Base-by-base conservation (phyloP, 2,797 vertebrate genomes). In the Smutsia gigantea region DNA sequence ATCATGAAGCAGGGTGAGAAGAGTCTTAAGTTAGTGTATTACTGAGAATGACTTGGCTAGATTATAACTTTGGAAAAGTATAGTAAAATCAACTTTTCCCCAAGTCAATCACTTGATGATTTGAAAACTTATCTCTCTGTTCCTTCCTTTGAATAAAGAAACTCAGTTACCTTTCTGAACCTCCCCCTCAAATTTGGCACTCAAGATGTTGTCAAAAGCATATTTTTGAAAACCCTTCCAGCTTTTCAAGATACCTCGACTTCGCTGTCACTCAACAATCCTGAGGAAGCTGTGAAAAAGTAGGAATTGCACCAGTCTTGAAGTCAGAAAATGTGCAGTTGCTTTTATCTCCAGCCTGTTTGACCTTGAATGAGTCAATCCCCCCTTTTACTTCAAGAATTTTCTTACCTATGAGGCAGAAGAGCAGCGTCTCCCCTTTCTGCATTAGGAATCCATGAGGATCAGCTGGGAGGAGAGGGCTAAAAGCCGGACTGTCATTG, bases 201-300 rank as follows among this genome's bases (percentile, higher is more conserved):
- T 95, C 82, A 94, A 97, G 95, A 89, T 82, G 90, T 78, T 94
- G 81, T 96, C 18, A 13, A 94, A 97, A 97, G 93, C 82, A 86
- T 64, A 94, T 93, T 96, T 95, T 71, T 18, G 29, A 93, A 82
- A 85, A 34, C 84, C 64, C 95, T 69, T 25, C 29, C 15, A 86
- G 90, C 78, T 94, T 92, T 93, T 97, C 88, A 94, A 87, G 94
- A 97, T 95, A 96, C 97, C 82, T 97, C 95, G 66, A n/a, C 19
- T 29, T 4, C n/a, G 57, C 96, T 92, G 96, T 96, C 96, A 95
- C 77, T 97, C 97, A 97, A 14, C 59, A 42, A 13, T 69, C 69
- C 97, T 49, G 51, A 92, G 79, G 59, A 53, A 94, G 77, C 81
- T 46, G 27, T 6, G 12, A 57, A 93, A 81, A 90, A 92, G 95